Base-by-base conservation (phyloP, 2,797 vertebrate genomes). In the Phyllotis vaccarum region DNA sequence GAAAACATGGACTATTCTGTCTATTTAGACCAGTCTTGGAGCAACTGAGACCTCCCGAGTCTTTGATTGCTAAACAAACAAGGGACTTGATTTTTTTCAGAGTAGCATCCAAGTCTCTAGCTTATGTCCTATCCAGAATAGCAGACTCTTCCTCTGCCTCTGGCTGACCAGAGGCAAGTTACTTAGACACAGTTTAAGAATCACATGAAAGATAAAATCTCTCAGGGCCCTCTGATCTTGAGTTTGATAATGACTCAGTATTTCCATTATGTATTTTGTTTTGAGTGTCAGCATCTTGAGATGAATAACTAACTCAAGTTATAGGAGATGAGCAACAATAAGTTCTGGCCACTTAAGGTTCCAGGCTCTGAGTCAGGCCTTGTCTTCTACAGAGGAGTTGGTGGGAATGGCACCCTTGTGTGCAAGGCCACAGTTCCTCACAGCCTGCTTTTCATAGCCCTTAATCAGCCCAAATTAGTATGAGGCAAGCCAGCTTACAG, bases 201-300 rank as follows among this genome's bases (percentile, higher is more conserved):
- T 91, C 86, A 81, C 11, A 56, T n/a, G 62, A 31, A 37, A 83
- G 27, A 16, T 81, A 95, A 75, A 22, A 89, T 87, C 6, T 85
- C 29, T 72, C 79, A 93, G 60, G 49, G n/a, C 46, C n/a, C n/a
- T 70, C 86, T 8, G 49, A 90, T 34, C 27, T 86, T 82, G 80
- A 83, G 60, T 80, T 54, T 68, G 76, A 66, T 90, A 89, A 64
- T 29, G 58, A 82, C 78, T 60, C 56, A 70, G 6, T 83, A 58
- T 86, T 83, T 96, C 24, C 43, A 60, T 95, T 92, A 19, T 34
- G 8, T 80, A 17, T 92, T 68, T 58, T n/a, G 46, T 46, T 86
- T 85, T 49, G 87, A 6, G 0, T 70, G 22, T 52, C 46, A 81
- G 56, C 6, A 43, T 90, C 79, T 94, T 94, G 49, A 93, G 56